phyloP scores from a whole-genome alignment of 2,888 invertebrate species.

The Drosophila mettleri region DNA sequence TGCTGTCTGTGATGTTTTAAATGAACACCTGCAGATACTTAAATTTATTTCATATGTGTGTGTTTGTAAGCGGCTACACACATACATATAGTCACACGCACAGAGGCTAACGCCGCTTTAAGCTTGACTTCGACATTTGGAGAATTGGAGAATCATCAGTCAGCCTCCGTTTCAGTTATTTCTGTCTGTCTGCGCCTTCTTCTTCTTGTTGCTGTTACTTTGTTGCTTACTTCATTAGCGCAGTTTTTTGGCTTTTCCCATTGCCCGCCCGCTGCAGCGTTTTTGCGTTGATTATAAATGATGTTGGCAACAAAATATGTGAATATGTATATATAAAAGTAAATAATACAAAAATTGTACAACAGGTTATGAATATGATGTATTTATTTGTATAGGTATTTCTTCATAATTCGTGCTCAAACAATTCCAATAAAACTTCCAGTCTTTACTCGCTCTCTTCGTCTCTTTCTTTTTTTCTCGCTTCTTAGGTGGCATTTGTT shows the following conservation, averaged over 20 bases:
- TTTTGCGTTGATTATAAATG: constrained; percentile 59
- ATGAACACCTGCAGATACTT: constrained; percentile 85
- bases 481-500: constrained; percentile 32
- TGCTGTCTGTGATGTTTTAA: constrained; percentile 81
- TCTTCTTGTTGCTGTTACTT: constrained; percentile 10
- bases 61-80: constrained; percentile 17
- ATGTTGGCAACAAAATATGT: constrained; percentile 52
- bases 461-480: neutral
- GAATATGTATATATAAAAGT: neutral
- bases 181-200: constrained; percentile 1
- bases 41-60: constrained; percentile 82
- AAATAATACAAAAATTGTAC: constrained; percentile 36
- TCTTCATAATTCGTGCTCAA: constrained; percentile 26
- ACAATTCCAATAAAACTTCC: constrained; percentile 34
- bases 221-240: constrained; percentile 72
- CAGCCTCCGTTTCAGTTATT: constrained; percentile 53
- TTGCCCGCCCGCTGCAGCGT: constrained; percentile 2
- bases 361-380: constrained; percentile 61
- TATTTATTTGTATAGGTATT: constrained; percentile 11
- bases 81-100: constrained; percentile 28
- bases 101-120: constrained; percentile 37
- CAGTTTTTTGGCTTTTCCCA: constrained; percentile 44
- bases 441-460: neutral
- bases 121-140: constrained; percentile 76
- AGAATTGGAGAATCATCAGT: constrained; percentile 75